phyloP scores from a whole-genome alignment of 2,888 invertebrate species.

The Pseudoips prasinana region DNA sequence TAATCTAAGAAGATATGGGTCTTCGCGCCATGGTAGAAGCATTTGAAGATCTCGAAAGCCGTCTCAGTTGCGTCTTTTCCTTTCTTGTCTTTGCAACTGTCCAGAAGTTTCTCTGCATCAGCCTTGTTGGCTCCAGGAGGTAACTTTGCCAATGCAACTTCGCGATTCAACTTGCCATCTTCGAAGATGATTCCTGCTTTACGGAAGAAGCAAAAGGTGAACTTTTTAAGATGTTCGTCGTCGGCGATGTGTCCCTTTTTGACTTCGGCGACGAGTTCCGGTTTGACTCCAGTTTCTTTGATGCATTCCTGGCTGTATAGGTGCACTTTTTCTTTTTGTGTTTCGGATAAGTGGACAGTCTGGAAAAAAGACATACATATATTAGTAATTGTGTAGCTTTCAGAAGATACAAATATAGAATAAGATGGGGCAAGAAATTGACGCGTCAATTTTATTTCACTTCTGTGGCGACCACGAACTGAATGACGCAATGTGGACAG shows the following conservation, averaged over 20 bases:
- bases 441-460: no score
- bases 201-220: constrained; percentile 70
- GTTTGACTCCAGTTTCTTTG: constrained; percentile 57
- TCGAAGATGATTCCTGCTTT: constrained; percentile 56
- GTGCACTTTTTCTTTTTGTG: constrained; percentile 54
- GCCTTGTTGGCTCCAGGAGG: constrained; percentile 59
- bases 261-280: constrained; percentile 55
- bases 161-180: constrained; percentile 66
- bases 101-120: constrained; percentile 58
- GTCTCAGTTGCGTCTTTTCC: constrained; percentile 63
- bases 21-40: constrained; percentile 62
- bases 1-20: constrained; percentile 39
- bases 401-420: constrained; percentile 18
- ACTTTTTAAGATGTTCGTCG: constrained; percentile 67
- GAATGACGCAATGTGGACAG: no score
- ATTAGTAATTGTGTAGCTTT: constrained; percentile 2
- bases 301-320: constrained; percentile 51
- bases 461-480: no score
- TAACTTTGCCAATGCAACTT: constrained; percentile 60
- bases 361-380: constrained; percentile 30
- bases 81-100: constrained; percentile 59
- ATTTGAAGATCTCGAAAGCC: constrained; percentile 67
- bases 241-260: constrained; percentile 65
- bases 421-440: no score
- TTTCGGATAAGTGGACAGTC: constrained; percentile 49